Evolutionary conservation across 2,888 invertebrate species (phyloP), one percentile per base, ranked within the genome.

Genomic region (Alsophila aescularia): DNA sequence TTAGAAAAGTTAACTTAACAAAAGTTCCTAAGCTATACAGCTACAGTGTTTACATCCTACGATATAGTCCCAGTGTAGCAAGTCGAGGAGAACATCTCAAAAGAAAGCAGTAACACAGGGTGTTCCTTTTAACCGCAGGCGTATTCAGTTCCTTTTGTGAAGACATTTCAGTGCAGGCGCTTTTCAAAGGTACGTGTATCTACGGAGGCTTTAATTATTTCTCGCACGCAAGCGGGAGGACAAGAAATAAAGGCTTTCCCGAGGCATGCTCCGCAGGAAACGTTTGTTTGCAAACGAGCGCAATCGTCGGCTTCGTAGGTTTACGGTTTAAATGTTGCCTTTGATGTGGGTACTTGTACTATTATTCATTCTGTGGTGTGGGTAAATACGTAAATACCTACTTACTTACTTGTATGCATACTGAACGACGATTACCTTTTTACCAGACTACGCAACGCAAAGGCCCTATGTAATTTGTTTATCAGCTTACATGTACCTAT

Each of bases 141-240:
- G 74, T 72, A 78, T 80, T 81, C 79, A 81, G 66, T 52, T 69
- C 67, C 67, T 79, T 85, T 84, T 83, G 81, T 81, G 69, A 70
- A 79, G 76, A 78, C 73, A 73, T 79, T 81, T 79, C 68, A 81
- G 81, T 70, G 66, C 69, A 75, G 79, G 31, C 41, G 50, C 55
- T 45, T 56, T 71, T 85, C 83, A 85, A 84, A 85, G 82, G 79
- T 75, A 74, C 64, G 74, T 75, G 24, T 24, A n/a, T n/a, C n/a
- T n/a, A 24, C 80, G 72, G 58, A 75, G 78, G 76, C 72, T 87
- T 86, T 84, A 86, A 88, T 89, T 87, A 89, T 87, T 85, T 75
- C 77, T 71, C 67, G 74, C 76, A 73, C 72, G 77, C 69, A 68
- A 73, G 18, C 32, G 76, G 76, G 77, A 70, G 72, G 72, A 73